Conservation (phyloP, 2,797 vertebrate genomes). For the Rhinophrynus dorsalis region DNA sequence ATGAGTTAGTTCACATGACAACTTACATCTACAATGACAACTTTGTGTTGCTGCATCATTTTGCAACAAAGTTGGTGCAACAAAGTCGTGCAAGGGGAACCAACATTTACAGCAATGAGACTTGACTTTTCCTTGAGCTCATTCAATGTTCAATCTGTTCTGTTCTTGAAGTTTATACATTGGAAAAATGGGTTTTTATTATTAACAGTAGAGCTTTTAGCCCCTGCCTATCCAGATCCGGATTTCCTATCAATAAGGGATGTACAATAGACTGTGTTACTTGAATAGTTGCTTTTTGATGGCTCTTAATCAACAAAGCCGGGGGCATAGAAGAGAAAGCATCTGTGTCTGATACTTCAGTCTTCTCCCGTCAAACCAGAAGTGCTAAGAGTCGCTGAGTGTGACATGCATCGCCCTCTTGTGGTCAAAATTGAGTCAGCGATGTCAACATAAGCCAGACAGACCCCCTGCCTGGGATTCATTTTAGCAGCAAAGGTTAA, state of each 20-base stretch:
- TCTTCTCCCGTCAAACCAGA: constrained; percentile 57
- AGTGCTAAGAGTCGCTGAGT: constrained; percentile 50
- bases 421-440: constrained; percentile 7
- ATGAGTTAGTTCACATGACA: no score
- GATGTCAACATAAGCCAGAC: background rate
- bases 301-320: constrained; percentile 34
- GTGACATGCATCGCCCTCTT: constrained; percentile 54
- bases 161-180: no score
- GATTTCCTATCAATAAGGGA: constrained; percentile 27
- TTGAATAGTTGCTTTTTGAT: constrained; percentile 20
- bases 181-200: no score
- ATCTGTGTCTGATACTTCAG: constrained; percentile 36
- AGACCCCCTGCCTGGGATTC: background rate
- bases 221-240: constrained; percentile 5
- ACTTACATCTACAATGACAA: no score
- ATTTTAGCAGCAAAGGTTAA: constrained; percentile 17
- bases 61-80: no score
- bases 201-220: background rate
- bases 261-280: background rate
- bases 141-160: no score
- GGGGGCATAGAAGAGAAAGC: constrained; percentile 12
- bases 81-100: no score
- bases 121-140: no score
- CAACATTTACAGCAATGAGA: no score
- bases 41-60: no score